Conservation (phyloP, 2,888 invertebrate genomes). For the Hyppa rectilinea region DNA sequence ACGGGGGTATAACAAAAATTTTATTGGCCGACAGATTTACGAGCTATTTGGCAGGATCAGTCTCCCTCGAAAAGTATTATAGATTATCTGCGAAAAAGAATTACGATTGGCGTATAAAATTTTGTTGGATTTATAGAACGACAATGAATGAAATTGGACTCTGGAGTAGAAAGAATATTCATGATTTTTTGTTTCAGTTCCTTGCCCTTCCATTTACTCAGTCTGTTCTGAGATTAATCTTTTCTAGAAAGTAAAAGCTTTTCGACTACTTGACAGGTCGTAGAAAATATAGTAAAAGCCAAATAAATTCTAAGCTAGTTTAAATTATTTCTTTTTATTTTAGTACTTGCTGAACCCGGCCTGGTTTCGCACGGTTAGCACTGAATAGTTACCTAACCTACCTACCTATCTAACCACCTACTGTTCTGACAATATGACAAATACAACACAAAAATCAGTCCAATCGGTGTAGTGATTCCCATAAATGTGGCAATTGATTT, state of each 20-base stretch:
- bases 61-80: slow-evolving; percentile 67
- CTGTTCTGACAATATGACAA: no score
- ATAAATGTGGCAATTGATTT: no score
- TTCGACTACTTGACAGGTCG: background rate
- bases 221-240: background rate
- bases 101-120: slow-evolving; percentile 66
- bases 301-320: background rate
- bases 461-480: no score
- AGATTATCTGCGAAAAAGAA: slow-evolving; percentile 68
- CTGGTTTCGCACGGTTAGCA: no score
- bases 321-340: background rate
- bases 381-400: no score
- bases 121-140: slow-evolving; percentile 58
- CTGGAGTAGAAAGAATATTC: slow-evolving; percentile 27
- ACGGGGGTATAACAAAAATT: slow-evolving; percentile 71
- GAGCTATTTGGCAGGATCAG: slow-evolving; percentile 68
- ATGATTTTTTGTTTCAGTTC: slow-evolving; percentile 11
- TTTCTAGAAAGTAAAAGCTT: background rate
- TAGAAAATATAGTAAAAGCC: background rate
- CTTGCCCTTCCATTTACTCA: background rate
- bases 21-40: slow-evolving; percentile 70
- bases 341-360: no score
- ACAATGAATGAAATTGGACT: slow-evolving; percentile 62
- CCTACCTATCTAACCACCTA: no score
- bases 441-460: no score